phyloP scores from a whole-genome alignment of 2,113 vertebrate genomes.

The Sinocyclocheilus anshuiensis region DNA sequence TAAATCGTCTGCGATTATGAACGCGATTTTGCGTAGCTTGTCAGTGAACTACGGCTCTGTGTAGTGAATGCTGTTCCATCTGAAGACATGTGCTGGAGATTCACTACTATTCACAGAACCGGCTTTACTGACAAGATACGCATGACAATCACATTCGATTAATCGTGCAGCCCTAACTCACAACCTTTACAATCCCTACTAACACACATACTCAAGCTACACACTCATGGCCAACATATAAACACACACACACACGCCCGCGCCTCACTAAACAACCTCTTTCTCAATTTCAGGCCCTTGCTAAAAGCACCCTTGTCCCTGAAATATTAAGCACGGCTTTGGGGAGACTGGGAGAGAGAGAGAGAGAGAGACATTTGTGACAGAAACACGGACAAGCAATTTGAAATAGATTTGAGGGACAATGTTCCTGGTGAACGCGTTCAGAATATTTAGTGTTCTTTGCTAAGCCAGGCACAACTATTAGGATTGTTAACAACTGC shows the following conservation, averaged over 20 bases:
- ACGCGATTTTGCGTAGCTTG: no score
- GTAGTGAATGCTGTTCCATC: no score
- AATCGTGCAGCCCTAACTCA: no score
- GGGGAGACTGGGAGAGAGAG: not conserved
- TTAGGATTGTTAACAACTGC: not conserved
- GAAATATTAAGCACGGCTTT: conserved; percentile 23
- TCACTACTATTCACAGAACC: no score
- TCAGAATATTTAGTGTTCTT: not conserved
- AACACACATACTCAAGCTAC: not conserved
- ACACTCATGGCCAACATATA: not conserved
- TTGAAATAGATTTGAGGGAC: conserved; percentile 1
- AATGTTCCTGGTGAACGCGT: not conserved
- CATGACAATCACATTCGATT: no score
- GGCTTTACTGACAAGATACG: no score
- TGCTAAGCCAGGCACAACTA: not conserved
- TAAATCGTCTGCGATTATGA: no score
- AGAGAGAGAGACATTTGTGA: not conserved
- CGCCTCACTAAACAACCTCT: not conserved
- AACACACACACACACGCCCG: not conserved
- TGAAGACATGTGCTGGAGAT: no score
- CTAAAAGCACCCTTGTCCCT: conserved; percentile 38
- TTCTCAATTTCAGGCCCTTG: conserved; percentile 23
- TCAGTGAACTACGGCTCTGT: no score
- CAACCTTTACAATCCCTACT: not conserved
- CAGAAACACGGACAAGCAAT: conserved; percentile 3